These are phyloP conservation scores for Caenorhabditis sp. DNA, from an alignment of 2,888 invertebrate genomes.

Conservation along the genomic window DNA sequence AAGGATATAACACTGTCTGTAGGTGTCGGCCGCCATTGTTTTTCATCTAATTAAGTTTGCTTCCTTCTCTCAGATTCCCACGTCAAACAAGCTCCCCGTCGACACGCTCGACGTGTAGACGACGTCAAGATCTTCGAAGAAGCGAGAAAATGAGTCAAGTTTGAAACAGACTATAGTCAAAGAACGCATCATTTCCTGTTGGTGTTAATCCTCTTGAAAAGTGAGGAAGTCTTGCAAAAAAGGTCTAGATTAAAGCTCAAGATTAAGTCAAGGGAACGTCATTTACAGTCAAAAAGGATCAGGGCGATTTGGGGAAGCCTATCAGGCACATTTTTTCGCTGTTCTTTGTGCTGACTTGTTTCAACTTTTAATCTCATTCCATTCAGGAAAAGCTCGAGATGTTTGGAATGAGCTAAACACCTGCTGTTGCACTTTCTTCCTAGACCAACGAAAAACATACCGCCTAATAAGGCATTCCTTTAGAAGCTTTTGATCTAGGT, in stretches of 20 bases:
- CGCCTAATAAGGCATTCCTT: not conserved
- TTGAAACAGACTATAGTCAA: slow-evolving; percentile 15
- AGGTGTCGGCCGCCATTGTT: slow-evolving; percentile 25
- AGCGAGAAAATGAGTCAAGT: slow-evolving; percentile 21
- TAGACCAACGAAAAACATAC: not conserved
- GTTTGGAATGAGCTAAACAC: slow-evolving; percentile 2
- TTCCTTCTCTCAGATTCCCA: slow-evolving; percentile 10
- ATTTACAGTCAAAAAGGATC: slow-evolving; percentile 11
- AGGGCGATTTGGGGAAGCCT: slow-evolving; percentile 16
- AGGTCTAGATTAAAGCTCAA: not conserved
- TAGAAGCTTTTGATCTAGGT: slow-evolving; percentile 10
- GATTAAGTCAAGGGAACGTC: slow-evolving; percentile 46
- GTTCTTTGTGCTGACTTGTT: slow-evolving; percentile 24
- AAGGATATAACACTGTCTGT: slow-evolving; percentile 26
- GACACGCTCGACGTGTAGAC: slow-evolving; percentile 20
- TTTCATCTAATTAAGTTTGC: slow-evolving; percentile 32
- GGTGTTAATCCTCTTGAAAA: not conserved
- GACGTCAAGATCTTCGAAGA: slow-evolving; percentile 17
- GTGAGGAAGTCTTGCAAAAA: not conserved
- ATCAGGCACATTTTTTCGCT: slow-evolving; percentile 9
- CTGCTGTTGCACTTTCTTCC: slow-evolving; percentile 12
- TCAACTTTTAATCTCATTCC: not conserved
- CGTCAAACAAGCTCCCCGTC: slow-evolving; percentile 19
- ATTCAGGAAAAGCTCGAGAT: slow-evolving; percentile 7
- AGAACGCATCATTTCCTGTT: slow-evolving; percentile 13